Conservation (phyloP, 2,797 vertebrate genomes). For the Halcyon chelicuti region DNA sequence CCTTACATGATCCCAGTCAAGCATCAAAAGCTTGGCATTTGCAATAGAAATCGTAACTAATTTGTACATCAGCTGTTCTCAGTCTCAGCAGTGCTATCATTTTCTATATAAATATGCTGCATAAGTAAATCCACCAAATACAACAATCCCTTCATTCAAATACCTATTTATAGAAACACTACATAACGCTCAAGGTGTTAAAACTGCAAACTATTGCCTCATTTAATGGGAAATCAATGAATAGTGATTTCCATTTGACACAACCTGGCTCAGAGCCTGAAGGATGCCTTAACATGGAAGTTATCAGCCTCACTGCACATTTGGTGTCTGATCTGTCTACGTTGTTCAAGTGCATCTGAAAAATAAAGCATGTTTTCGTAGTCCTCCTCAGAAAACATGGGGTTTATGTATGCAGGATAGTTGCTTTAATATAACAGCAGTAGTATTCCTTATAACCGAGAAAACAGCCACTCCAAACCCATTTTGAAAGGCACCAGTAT, state of each 20-base stretch:
- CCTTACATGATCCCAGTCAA: neutral
- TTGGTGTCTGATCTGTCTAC: neutral
- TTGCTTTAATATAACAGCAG: neutral
- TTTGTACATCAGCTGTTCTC: neutral
- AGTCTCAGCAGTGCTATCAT: neutral
- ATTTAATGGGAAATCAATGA: neutral
- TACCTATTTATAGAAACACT: slow-evolving; percentile 26
- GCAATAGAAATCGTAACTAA: neutral
- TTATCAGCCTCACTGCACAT: neutral
- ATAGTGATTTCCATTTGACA: slow-evolving; percentile 5
- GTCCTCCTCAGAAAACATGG: neutral
- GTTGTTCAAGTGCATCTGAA: neutral
- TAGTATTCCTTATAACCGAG: neutral
- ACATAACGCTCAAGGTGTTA: neutral
- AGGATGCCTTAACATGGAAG: neutral
- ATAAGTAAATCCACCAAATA: neutral
- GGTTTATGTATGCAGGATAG: neutral
- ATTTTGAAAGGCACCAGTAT: neutral
- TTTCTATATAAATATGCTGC: neutral
- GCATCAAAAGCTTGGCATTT: neutral
- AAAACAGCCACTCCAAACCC: neutral
- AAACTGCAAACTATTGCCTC: neutral
- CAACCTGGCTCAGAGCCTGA: neutral
- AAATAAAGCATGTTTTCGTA: neutral
- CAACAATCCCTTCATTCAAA: neutral